Evolutionary conservation across 2,888 invertebrate species (phyloP), one percentile per base, ranked within the genome.

Genomic region (Agrotis segetum): DNA sequence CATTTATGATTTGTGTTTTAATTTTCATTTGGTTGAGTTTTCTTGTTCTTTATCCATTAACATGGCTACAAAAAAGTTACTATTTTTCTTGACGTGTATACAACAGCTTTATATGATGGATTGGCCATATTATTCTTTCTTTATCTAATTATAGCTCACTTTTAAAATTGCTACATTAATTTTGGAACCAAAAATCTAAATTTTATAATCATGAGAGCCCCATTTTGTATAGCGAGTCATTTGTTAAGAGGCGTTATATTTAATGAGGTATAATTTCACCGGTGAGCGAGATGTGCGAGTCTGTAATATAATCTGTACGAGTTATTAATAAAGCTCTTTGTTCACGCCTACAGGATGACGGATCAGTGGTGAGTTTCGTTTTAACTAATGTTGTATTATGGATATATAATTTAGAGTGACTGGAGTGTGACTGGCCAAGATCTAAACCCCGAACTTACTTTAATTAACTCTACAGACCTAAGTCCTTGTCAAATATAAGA

Each of bases 331-430:
- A 90, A 90, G 86, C 88, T 93, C 91, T 94, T 91, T 95, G 92
- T 95, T 92, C 90, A 92, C 91, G 95, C 94, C 86, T 83, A 74
- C 91, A 96, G 96, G 95, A 95, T 90, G 96, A 96, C 88, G 96
- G 96, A 93, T 96, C 96, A 85, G 93, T 96, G 96, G 96, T 96
- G 89, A 95, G 96, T 94, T 94, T 92, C 84, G 86, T 88, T 85
- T 83, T 77, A 74, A 76, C 61, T 84, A 83, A 85, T 81, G 66
- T 73, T 74, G 53, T 73, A 49, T 60, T 55, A 79, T 76, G 81
- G 59, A 72, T 72, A 72, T 78, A 77, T 75, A 66, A 79, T 75
- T 52, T 69, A 49, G 72, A 61, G 6, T 29, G 17, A 64, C 49
- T 67, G 52, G 47, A 71, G 58, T 24, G 11, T 40, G 40, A 9